phyloP scores from a whole-genome alignment of 2,113 vertebrate species.

The Morone chrysops region DNA sequence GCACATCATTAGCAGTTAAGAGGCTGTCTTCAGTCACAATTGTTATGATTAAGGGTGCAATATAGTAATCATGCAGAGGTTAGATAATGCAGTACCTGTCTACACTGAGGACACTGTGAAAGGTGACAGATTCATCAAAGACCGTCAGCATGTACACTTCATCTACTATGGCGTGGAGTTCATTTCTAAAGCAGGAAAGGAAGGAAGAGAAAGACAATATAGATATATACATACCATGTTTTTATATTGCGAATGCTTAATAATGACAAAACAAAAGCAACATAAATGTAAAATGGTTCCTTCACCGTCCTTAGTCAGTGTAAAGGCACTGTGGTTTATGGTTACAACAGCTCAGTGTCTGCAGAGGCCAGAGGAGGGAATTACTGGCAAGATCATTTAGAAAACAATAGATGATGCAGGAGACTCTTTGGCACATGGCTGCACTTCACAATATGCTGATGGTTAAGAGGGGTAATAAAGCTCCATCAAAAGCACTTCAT shows the following conservation, averaged over 20 bases:
- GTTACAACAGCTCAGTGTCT: conserved; percentile 56
- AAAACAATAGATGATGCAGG: conserved; percentile 58
- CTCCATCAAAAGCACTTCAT: conserved; percentile 47
- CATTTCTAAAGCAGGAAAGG: conserved; percentile 81
- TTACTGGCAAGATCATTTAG: conserved; percentile 56
- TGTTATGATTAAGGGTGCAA: conserved; percentile 48
- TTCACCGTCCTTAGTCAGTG: conserved; percentile 1
- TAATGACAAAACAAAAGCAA: conserved; percentile 36
- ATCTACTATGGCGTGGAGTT: conserved; percentile 93
- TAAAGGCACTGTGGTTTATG: conserved; percentile 66
- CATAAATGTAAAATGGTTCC: conserved; percentile 26
- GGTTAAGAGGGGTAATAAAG: conserved; percentile 63
- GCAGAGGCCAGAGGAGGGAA: conserved; percentile 22
- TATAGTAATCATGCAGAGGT: conserved; percentile 33
- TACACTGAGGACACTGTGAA: conserved; percentile 92
- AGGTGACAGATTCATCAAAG: conserved; percentile 88
- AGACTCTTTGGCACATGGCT: conserved; percentile 58
- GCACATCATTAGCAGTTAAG: conserved; percentile 57
- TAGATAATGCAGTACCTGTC: conserved; percentile 85
- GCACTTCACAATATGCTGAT: conserved; percentile 67
- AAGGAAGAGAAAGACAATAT: neutral
- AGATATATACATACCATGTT: neutral
- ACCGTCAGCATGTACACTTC: conserved; percentile 98
- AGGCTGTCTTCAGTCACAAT: conserved; percentile 36
- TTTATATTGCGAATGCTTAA: conserved; percentile 33